Base-by-base conservation (phyloP, 2,888 invertebrate genomes). In the Tiphia femorata region DNA sequence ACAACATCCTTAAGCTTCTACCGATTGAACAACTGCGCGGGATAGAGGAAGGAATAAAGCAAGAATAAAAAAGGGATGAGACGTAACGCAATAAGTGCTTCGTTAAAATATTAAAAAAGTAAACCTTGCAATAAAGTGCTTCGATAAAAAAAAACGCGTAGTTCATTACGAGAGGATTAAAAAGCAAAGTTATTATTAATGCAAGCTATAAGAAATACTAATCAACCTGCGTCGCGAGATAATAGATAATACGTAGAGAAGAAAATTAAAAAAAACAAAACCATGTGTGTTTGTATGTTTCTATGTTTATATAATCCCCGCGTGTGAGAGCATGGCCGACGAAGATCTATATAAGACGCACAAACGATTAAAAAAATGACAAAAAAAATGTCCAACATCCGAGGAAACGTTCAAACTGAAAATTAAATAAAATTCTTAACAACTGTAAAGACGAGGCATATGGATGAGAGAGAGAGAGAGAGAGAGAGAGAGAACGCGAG, bases 221-320 rank as follows among this genome's bases (percentile, higher is more conserved):
- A 38, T 38, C 48, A 17, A 49, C 27, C 30, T 38, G 59, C 62
- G 62, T 63, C 51, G 67, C 64, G 69, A 58, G 59, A n/a, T 58
- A 53, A 38, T 43, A 37, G 25, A 51, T 12, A 43, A 56, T 41
- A 64, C 42, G 58, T 53, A 66, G 61, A 58, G 42, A 52, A 53
- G 56, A 62, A 49, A 56, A 37, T 44, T 43, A 55, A 58, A 30
- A 54, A 56, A 63, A 62, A 48, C 60, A 71, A 75, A 69, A 60
- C 60, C n/a, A 64, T 76, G 78, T 77, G 72, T 76, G 77, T 78
- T 78, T 78, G 78, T 79, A 78, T 78, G 78, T 78, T 79, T 79
- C 78, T 79, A 79, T 78, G 78, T 79, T 79, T 79, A 78, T 78
- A 78, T 79, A 79, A 76, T 74, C 66, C 65, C 70, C 70, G 71